Base-by-base conservation (phyloP, 2,888 invertebrate species). In the Scrobipalpa atriplicella region DNA sequence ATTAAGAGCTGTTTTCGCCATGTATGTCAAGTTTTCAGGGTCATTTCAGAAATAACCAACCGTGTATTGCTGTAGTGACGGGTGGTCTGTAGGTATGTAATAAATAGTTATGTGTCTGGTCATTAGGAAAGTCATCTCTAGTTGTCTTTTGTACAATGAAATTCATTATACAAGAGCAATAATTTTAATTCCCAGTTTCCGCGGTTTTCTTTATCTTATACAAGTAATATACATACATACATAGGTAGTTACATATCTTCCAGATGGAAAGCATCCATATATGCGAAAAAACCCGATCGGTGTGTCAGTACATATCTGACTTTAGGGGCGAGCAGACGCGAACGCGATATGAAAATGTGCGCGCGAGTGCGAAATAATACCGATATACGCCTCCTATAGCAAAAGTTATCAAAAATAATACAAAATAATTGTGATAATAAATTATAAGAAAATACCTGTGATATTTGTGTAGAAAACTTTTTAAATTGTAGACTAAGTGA, bases 401-500 rank as follows among this genome's bases (percentile, higher is more conserved):
- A 38, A 38, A 19, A 56, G 29, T 21, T 19, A 13, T 56, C 11
- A 21, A 5, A 56, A 21, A 38, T 38, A 6, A 36, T 58, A 58
- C 38, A 38, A 58, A 58, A 9, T 16, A 16, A 36, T 58, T 58
- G 58, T 58, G 58, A 58, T 58, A 58, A 13, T 38, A n/a, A 52
- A 13, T 19, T 5, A 18, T 52, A 47, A 47, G n/a, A n/a, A 7
- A 11, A 56, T 3, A 13, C 54, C 58, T 58, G 58, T 58, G 58
- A 58, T 58, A 58, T 58, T 58, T 5, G 58, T 58, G 58, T 58
- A 58, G 58, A 58, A 9, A 36, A 29, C 13, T 58, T 58, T 38
- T 38, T 16, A 16, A 36, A 38, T 38, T 58, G 29, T 56, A 29
- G 56, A n/a, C 36, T 18, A 38, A 58, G 58, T 58, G 58, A 38